phyloP scores from a whole-genome alignment of 1,140 invertebrate species.

The Xylocopa sonorina region DNA sequence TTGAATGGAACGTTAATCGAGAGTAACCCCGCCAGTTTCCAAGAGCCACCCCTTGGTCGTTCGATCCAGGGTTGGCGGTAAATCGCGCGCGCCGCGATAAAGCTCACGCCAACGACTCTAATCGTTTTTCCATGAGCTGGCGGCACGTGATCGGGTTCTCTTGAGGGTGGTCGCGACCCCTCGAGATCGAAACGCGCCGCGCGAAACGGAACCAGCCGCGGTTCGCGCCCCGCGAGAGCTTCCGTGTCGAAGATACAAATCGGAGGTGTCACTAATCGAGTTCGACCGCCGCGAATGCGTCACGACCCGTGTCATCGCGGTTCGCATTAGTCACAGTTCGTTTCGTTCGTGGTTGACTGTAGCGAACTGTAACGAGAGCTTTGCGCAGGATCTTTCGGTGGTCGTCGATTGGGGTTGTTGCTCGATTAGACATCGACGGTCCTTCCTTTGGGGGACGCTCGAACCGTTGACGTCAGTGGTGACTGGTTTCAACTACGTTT shows the following conservation, averaged over 20 bases:
- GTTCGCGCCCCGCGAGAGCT: constrained; percentile 1
- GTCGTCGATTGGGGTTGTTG: neutral
- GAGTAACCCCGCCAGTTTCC: constrained; percentile 21
- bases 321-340: constrained; percentile 36
- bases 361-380: too few relatives aligned
- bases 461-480: too few relatives aligned
- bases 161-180: neutral
- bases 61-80: constrained; percentile 35
- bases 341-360: neutral
- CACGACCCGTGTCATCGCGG: constrained; percentile 19
- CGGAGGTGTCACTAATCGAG: constrained; percentile 24
- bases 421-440: neutral
- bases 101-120: constrained; percentile 61
- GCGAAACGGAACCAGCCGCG: constrained; percentile 11
- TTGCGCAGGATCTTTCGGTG: neutral
- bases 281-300: constrained; percentile 17
- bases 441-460: neutral
- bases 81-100: constrained; percentile 61
- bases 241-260: constrained; percentile 10
- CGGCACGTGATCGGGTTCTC: neutral
- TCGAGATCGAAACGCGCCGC: neutral
- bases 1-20: neutral
- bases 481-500: too few relatives aligned
- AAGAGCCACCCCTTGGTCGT: constrained; percentile 12
- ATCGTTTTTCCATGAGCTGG: constrained; percentile 66